Base-by-base conservation (phyloP, 2,797 vertebrate species). In the Molossus molossus region DNA sequence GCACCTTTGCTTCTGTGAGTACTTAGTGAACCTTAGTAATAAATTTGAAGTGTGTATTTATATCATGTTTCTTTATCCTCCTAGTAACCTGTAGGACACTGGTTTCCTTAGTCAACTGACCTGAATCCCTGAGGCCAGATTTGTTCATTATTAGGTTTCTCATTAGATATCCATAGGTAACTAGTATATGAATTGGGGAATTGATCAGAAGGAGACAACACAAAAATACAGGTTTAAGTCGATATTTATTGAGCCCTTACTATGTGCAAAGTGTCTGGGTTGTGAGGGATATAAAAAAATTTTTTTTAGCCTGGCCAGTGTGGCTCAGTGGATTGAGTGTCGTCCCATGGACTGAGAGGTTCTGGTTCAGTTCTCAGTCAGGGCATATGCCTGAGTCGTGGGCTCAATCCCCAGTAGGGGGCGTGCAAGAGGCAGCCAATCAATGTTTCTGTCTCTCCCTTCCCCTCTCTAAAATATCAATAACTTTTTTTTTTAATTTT, bases 1-100 rank as follows among this genome's bases (percentile, higher is more conserved):
- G 99, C 97, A 99, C 98, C 96, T 99, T 99, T 29, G 99, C 99
- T 96, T 99, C 99, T 0, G 99, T 99, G 97, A 99, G 99, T 99
- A 50, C 53, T 45, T 27, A 27, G 55, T 27, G 25, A 3, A 50
- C 57, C 21, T 18, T 17, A 48, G 18, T 7, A 37, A 7, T 18
- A 3, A 0, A 2, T 1, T 13, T 6, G 6, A 0, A 13, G 62
- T 69, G 77, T 15, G 0, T 27, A 8, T 53, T 84, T 11, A 6
- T 73, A 12, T 27, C 10, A 8, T 57, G 57, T 11, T 0, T 10
- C 7, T 81, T 14, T 60, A 0, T 69, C 15, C 86, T 83, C 84
- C 67, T 88, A 7, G 23, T 83, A 1, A 0, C 6, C 21, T 3
- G 0, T 81, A 8, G 87, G 40, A 73, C 89, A 93, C 83, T 94